Conservation (phyloP, 2,797 vertebrate species). For the Mastacembelus armatus region DNA sequence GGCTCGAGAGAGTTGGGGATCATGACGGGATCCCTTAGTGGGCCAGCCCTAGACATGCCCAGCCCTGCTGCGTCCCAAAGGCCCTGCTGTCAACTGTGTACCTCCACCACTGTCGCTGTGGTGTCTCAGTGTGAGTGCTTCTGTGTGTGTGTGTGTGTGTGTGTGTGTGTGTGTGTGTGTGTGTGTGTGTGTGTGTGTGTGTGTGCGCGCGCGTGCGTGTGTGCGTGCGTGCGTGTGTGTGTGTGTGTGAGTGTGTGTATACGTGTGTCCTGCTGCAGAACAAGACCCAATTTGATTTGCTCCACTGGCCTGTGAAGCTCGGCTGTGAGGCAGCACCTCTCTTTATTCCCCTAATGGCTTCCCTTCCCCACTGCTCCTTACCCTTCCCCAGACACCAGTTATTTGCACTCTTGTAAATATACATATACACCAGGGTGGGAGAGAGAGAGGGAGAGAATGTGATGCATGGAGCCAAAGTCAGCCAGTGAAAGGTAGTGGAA, state of each 20-base stretch:
- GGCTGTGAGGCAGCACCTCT: constrained; percentile 91
- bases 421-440: constrained; percentile 85
- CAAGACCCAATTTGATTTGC: constrained; percentile 98
- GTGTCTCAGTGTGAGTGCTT: constrained; percentile 28
- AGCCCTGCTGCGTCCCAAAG: constrained; percentile 73
- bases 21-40: constrained; percentile 64
- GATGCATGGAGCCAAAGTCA: constrained; percentile 39
- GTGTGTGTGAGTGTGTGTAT: constrained; percentile 34
- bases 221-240: constrained; percentile 25
- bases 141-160: constrained; percentile 34
- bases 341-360: constrained; percentile 95
- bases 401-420: constrained; percentile 96
- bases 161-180: constrained; percentile 40
- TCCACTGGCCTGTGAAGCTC: constrained; percentile 97
- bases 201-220: constrained; percentile 41
- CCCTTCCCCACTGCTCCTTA: constrained; percentile 82
- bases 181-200: constrained; percentile 41
- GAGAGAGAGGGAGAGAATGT: constrained; percentile 35
- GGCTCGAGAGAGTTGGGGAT: constrained; percentile 68
- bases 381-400: constrained; percentile 92
- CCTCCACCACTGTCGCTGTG: constrained; percentile 64
- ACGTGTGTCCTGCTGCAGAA: constrained; percentile 74
- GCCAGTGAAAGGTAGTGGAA: constrained; percentile 46
- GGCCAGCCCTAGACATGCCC: constrained; percentile 70
- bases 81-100: constrained; percentile 65